Conservation (phyloP, 1,140 invertebrate genomes). For the Archegozetes longisetosus region DNA sequence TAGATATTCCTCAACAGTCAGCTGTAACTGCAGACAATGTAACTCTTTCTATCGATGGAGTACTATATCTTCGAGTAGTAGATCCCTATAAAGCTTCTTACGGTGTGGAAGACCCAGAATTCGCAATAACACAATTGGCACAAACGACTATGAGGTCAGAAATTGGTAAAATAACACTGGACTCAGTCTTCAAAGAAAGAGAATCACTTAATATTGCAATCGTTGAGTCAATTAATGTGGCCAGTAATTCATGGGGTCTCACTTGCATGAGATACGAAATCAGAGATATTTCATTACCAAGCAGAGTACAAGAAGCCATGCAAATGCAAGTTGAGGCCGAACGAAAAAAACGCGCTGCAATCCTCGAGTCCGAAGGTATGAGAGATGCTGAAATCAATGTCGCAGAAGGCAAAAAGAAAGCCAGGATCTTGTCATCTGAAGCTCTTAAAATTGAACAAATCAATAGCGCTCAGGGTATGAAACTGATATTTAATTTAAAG, state of each 20-base stretch:
- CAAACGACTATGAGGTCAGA: conserved; percentile 99
- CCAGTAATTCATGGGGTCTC: conserved; percentile 93
- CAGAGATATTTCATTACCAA: conserved; percentile 83
- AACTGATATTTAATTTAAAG: neutral
- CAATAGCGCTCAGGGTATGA: conserved; percentile 1
- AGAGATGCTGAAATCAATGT: conserved; percentile 92
- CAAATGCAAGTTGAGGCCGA: conserved; percentile 99
- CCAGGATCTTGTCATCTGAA: conserved; percentile 76
- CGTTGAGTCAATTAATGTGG: conserved; percentile 91
- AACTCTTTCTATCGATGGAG: conserved; percentile 87
- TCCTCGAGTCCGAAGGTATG: conserved; percentile 87
- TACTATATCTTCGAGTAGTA: conserved; percentile 81
- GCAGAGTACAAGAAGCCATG: conserved; percentile 93
- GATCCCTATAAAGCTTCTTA: conserved; percentile 93
- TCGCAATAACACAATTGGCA: conserved; percentile 94
- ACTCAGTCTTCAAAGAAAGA: conserved; percentile 91
- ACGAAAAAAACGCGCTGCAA: conserved; percentile 82
- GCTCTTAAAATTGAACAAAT: conserved; percentile 28
- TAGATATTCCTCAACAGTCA: conserved; percentile 96
- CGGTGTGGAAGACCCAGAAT: conserved; percentile 97
- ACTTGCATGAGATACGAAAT: conserved; percentile 97
- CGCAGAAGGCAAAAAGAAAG: conserved; percentile 80
- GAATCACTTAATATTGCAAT: conserved; percentile 91
- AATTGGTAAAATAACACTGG: conserved; percentile 91
- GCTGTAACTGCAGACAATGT: conserved; percentile 95